phyloP scores from a whole-genome alignment of 1,140 invertebrate species.

The Drosophila murphyi region DNA sequence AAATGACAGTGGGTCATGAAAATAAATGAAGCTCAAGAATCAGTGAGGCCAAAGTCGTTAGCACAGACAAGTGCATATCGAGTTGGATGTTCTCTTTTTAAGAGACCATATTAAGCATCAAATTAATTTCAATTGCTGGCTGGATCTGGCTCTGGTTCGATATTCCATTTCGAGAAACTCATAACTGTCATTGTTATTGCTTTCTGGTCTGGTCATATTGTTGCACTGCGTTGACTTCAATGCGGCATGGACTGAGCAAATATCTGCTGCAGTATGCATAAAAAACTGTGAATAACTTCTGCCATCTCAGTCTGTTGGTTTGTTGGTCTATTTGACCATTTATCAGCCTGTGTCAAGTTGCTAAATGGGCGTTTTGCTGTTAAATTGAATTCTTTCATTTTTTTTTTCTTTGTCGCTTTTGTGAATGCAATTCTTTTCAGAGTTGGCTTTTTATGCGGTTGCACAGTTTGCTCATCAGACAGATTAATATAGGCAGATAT shows the following conservation, averaged over 20 bases:
- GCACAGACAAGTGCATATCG: slow-evolving; percentile 17
- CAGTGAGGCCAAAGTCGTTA: slow-evolving; percentile 1
- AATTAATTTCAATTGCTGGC: slow-evolving; percentile 27
- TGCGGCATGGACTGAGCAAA: slow-evolving; percentile 56
- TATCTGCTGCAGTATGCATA: slow-evolving; percentile 21
- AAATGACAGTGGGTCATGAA: slow-evolving; percentile 40
- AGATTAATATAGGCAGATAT: too few relatives aligned
- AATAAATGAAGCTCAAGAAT: slow-evolving; percentile 44
- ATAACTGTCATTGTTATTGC: slow-evolving; percentile 58
- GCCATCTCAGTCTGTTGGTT: slow-evolving; percentile 9
- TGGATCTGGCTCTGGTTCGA: slow-evolving; percentile 8
- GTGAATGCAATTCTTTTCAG: slow-evolving; percentile 30
- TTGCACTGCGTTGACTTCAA: slow-evolving; percentile 53
- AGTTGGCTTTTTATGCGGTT: slow-evolving; percentile 10
- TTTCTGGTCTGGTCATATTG: slow-evolving; percentile 53
- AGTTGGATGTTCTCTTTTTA: slow-evolving; percentile 8
- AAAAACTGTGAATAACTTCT: slow-evolving; percentile 28
- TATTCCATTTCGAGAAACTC: slow-evolving; percentile 38
- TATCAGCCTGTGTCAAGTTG: slow-evolving; percentile 69
- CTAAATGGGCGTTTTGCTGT: slow-evolving; percentile 64
- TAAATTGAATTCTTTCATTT: slow-evolving; percentile 43
- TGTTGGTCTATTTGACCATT: slow-evolving; percentile 48
- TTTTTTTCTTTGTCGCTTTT: slow-evolving; percentile 25
- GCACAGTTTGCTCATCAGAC: not conserved
- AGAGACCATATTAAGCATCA: slow-evolving; percentile 9